A percentile compares a stretch with the other conserved stretches of the same genome.
phyloP scores from a whole-genome alignment of 2,113 vertebrate species.

The Taurulus bubalis region DNA sequence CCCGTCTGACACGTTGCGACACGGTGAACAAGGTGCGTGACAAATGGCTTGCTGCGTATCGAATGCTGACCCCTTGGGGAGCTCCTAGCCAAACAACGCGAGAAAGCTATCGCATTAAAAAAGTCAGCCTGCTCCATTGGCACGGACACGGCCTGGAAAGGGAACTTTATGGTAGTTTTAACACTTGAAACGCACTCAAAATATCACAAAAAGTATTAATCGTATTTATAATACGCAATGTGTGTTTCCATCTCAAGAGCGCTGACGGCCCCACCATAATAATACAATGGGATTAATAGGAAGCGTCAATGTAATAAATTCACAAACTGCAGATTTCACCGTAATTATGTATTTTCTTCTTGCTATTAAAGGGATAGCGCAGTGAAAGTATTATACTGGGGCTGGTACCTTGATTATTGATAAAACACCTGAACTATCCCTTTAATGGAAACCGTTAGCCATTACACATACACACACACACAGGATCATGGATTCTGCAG shows the following conservation, averaged over 20 bases:
- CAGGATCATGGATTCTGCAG: slow-evolving; percentile 2
- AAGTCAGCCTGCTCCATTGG: neutral
- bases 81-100: neutral
- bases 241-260: slow-evolving; percentile 4
- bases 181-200: slow-evolving; percentile 11
- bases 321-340: slow-evolving; percentile 32
- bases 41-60: neutral
- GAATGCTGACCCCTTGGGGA: neutral
- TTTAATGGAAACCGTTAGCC: neutral
- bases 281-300: slow-evolving; percentile 55
- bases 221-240: neutral
- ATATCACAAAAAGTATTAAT: neutral
- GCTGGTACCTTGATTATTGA: neutral
- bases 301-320: slow-evolving; percentile 54
- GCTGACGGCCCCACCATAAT: slow-evolving; percentile 32
- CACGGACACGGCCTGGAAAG: neutral
- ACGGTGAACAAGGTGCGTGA: neutral
- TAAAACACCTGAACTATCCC: neutral
- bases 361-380: slow-evolving; percentile 8
- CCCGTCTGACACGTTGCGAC: neutral
- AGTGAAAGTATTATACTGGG: neutral
- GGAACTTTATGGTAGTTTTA: neutral
- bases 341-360: slow-evolving; percentile 29
- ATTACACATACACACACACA: neutral
- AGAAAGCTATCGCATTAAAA: slow-evolving; percentile 19